Evolutionary conservation across 2,888 invertebrate species (phyloP).

Genomic region (Tenthredo amoena): DNA sequence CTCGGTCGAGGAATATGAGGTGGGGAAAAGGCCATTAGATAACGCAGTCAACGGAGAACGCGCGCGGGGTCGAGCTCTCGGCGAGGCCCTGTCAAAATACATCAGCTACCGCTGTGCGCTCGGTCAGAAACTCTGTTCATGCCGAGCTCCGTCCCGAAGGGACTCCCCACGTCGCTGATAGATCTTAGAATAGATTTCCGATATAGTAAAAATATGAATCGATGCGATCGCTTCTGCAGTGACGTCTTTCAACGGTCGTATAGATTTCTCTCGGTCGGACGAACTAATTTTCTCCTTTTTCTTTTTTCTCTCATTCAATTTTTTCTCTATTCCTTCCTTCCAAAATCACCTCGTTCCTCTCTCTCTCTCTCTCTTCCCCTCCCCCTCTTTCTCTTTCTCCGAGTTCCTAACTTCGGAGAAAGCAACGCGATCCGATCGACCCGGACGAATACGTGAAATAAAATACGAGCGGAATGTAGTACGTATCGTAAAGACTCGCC

Average conservation of each 20-base stretch:
- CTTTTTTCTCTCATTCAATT: background rate
- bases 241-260: constrained; percentile 20
- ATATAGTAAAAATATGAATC: constrained; percentile 40
- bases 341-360: background rate
- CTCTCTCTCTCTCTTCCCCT: background rate
- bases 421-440: constrained; percentile 35
- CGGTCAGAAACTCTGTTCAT: constrained; percentile 70
- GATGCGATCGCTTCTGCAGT: constrained; percentile 38
- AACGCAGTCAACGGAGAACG: constrained; percentile 68
- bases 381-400: background rate
- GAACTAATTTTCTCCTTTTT: constrained; percentile 9
- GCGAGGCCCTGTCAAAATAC: constrained; percentile 74
- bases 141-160: background rate
- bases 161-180: constrained; percentile 72
- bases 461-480: constrained; percentile 35
- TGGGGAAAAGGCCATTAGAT: constrained; percentile 67
- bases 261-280: constrained; percentile 22
- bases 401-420: constrained; percentile 10
- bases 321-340: background rate
- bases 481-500: background rate
- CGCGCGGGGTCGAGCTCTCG: constrained; percentile 62
- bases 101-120: constrained; percentile 77
- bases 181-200: constrained; percentile 50
- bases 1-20: constrained; percentile 56
- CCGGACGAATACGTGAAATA: constrained; percentile 10